Percentiles rank a stretch among this genome's conserved stretches.
These are phyloP conservation scores for Hipposideros armiger DNA, from an alignment of 2,113 vertebrate species.

Conservation along the genomic window DNA sequence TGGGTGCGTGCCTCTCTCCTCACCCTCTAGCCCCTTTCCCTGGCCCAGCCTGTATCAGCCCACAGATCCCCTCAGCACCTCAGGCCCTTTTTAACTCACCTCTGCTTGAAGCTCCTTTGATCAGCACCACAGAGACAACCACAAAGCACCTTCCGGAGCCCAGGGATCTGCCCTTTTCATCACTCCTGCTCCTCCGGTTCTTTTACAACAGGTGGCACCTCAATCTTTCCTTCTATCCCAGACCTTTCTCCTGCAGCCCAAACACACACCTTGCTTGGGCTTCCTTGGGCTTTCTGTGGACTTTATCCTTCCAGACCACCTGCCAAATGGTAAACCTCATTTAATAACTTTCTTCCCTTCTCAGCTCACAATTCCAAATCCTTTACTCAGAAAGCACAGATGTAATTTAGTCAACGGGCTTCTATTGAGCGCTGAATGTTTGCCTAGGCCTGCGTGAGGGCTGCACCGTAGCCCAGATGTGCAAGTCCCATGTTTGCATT, in stretches of 20 bases:
- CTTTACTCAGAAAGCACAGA: not conserved
- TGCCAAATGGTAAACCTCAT: not conserved
- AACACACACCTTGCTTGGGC: not conserved
- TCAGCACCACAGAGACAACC: not conserved
- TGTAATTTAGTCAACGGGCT: not conserved
- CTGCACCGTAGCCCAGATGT: not conserved
- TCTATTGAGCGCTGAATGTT: not conserved
- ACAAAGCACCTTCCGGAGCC: not conserved
- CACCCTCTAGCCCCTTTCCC: not conserved
- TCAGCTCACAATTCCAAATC: not conserved
- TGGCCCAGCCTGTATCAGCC: not conserved
- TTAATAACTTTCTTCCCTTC: not conserved
- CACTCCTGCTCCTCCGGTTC: not conserved
- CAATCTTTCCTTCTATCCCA: not conserved
- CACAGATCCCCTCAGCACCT: fast-evolving
- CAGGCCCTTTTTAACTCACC: not conserved
- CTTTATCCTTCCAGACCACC: not conserved
- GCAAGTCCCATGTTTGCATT: not conserved
- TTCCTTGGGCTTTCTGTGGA: not conserved
- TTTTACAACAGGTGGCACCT: not conserved
- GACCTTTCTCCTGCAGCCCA: not conserved
- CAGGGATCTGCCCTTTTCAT: not conserved
- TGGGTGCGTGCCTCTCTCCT: not conserved
- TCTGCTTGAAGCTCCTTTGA: not conserved
- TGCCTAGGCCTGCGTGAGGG: not conserved